Conservation (phyloP, 2,888 invertebrate genomes). For the Theodoxus fluviatilis region DNA sequence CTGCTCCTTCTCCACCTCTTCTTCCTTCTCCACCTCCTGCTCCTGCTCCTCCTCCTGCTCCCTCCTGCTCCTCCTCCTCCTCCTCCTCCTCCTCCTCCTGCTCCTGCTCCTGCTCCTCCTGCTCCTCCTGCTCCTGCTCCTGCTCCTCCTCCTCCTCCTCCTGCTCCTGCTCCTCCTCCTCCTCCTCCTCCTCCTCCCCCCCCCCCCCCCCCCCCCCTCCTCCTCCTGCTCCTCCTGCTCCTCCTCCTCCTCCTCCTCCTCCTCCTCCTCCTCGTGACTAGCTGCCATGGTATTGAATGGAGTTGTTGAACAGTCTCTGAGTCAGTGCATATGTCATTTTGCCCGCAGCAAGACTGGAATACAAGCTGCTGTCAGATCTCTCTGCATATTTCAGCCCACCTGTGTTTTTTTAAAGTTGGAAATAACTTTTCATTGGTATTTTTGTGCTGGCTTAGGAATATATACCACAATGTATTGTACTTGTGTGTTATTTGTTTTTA, state of each 20-base stretch:
- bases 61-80: background rate
- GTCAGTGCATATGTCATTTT: too few species aligned
- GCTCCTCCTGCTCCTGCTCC: background rate
- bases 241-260: background rate
- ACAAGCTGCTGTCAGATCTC: too few species aligned
- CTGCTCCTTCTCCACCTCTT: slow-evolving; percentile 43
- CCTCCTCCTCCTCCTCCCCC: background rate
- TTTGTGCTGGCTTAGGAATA: too few species aligned
- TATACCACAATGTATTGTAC: too few species aligned
- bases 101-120: background rate
- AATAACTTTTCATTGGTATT: too few species aligned
- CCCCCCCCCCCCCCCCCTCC: background rate
- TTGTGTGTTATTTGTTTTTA: too few species aligned
- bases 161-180: background rate
- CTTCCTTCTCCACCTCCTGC: slow-evolving; percentile 23
- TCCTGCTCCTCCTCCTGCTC: slow-evolving; percentile 12
- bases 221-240: slow-evolving; percentile 15
- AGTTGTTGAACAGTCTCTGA: too few species aligned
- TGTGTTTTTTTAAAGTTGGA: too few species aligned
- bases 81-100: slow-evolving; percentile 1
- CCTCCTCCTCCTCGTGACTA: slow-evolving; percentile 8
- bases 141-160: background rate
- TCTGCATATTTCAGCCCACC: too few species aligned
- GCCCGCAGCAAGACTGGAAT: too few species aligned
- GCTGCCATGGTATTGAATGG: too few species aligned